Conservation (phyloP, 2,113 vertebrate species). For the Odobenus rosmarus region DNA sequence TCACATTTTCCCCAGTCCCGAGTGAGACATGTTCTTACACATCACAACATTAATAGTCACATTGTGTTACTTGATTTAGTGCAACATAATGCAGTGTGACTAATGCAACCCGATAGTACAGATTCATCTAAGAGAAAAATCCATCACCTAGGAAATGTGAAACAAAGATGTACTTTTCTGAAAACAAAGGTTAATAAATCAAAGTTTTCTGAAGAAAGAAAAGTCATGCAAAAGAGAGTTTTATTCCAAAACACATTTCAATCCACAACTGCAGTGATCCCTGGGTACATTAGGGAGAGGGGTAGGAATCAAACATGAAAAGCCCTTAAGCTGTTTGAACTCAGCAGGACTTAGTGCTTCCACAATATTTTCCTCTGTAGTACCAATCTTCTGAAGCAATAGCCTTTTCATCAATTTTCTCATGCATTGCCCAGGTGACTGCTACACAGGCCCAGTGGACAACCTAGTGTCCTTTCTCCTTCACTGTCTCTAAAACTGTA, state of each 20-base stretch:
- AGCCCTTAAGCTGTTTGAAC: constrained; percentile 65
- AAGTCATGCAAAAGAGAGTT: not conserved
- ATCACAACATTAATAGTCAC: constrained; percentile 77
- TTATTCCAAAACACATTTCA: constrained; percentile 60
- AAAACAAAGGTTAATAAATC: constrained; percentile 74
- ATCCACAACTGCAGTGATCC: constrained; percentile 17
- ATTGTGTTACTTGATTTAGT: constrained; percentile 76
- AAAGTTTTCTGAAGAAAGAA: not conserved
- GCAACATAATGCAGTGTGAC: constrained; percentile 76
- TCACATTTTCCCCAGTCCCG: constrained; percentile 70
- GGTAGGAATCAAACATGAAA: constrained; percentile 57
- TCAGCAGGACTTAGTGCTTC: constrained; percentile 28
- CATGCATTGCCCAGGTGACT: not conserved
- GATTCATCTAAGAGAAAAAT: constrained; percentile 63
- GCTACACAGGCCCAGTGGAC: not conserved
- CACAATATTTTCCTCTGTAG: not conserved
- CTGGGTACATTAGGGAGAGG: not conserved
- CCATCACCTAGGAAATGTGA: constrained; percentile 60
- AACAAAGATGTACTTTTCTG: constrained; percentile 65
- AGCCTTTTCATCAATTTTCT: not conserved
- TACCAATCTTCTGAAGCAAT: not conserved
- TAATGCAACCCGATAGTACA: constrained; percentile 72
- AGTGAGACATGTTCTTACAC: constrained; percentile 78
- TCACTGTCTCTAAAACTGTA: not conserved
- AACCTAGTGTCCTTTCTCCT: not conserved